phyloP scores from a whole-genome alignment of 2,888 invertebrate species.

The Thyatira batis region DNA sequence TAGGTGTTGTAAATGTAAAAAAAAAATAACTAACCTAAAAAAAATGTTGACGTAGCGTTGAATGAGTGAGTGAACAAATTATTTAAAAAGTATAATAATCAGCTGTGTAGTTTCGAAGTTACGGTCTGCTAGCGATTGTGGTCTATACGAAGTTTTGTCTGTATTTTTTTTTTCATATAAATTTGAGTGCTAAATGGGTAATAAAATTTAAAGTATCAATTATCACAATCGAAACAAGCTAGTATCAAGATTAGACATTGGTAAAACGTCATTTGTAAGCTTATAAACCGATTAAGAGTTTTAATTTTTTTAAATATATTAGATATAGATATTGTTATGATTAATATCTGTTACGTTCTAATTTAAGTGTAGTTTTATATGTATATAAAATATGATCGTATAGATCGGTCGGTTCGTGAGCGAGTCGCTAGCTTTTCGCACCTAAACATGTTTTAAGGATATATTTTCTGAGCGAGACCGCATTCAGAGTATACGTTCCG shows the following conservation, averaged over 20 bases:
- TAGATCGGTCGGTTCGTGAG: slow-evolving; percentile 13
- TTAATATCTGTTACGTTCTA: slow-evolving; percentile 26
- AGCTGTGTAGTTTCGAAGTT: slow-evolving; percentile 22
- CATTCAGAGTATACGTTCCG: slow-evolving; percentile 1
- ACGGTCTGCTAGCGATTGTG: neutral
- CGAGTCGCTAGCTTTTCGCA: slow-evolving; percentile 41
- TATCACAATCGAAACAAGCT: slow-evolving; percentile 1
- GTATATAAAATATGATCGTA: slow-evolving; percentile 32
- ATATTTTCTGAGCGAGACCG: slow-evolving; percentile 7
- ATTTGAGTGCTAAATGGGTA: too few species aligned
- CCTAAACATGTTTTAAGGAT: slow-evolving; percentile 15
- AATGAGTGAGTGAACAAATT: slow-evolving; percentile 43
- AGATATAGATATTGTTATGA: slow-evolving; percentile 3
- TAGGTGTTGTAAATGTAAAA: slow-evolving; percentile 40
- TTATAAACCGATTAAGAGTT: slow-evolving; percentile 4
- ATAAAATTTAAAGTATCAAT: neutral
- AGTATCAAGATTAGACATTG: neutral
- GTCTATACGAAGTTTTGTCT: too few species aligned
- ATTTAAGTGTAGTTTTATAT: slow-evolving; percentile 23
- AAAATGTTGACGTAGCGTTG: slow-evolving; percentile 40
- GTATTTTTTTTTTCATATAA: too few species aligned
- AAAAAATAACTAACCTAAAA: slow-evolving; percentile 28
- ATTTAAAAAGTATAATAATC: slow-evolving; percentile 16
- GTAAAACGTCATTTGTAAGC: slow-evolving; percentile 3
- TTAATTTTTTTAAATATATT: slow-evolving; percentile 10